Evolutionary conservation across 2,888 invertebrate genomes (phyloP).

Genomic region (Leptinotarsa tumamoca): DNA sequence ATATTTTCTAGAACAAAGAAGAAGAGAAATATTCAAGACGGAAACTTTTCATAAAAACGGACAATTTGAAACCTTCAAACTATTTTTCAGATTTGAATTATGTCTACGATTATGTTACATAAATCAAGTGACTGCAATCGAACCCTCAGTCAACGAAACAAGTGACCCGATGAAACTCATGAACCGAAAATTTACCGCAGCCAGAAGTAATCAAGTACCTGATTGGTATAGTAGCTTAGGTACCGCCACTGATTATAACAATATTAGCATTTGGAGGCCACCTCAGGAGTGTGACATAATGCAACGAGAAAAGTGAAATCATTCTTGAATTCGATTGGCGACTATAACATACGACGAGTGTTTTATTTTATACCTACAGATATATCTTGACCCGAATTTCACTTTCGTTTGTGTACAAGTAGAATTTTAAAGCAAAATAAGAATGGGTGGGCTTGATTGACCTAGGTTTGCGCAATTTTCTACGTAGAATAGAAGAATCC

Average conservation of each 20-base stretch:
- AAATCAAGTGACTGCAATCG: not conserved
- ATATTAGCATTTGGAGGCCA: slow-evolving; percentile 22
- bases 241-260: slow-evolving; percentile 11
- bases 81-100: no score
- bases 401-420: slow-evolving; percentile 47
- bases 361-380: slow-evolving; percentile 39
- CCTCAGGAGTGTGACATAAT: slow-evolving; percentile 31
- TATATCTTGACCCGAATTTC: slow-evolving; percentile 52
- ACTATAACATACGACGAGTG: slow-evolving; percentile 17
- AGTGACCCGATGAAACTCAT: not conserved
- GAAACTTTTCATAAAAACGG: no score
- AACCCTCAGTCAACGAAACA: not conserved
- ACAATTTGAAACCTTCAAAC: no score
- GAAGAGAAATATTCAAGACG: no score
- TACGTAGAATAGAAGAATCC: not conserved
- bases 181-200: slow-evolving; percentile 7
- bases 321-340: slow-evolving; percentile 23
- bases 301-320: slow-evolving; percentile 36
- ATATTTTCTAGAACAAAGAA: no score
- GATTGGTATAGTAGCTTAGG: not conserved
- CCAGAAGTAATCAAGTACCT: not conserved
- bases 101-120: not conserved
- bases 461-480: not conserved
- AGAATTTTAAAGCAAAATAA: slow-evolving; percentile 30
- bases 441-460: slow-evolving; percentile 23